phyloP scores from a whole-genome alignment of 2,797 vertebrate genomes.

The Peromyscus eremicus region DNA sequence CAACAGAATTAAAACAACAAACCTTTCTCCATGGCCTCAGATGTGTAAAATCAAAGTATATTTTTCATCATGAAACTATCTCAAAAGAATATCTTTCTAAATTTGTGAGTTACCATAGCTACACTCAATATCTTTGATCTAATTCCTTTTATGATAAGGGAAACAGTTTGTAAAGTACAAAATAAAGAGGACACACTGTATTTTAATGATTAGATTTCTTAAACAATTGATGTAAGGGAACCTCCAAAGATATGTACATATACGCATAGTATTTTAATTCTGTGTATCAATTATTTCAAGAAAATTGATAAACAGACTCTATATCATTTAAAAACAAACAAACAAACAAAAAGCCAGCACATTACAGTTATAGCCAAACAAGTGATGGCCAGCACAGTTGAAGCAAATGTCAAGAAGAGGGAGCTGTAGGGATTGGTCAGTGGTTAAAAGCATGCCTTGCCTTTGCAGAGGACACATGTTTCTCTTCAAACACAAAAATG shows the following conservation, averaged over 20 bases:
- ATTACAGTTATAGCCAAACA: not conserved
- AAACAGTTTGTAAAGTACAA: not conserved
- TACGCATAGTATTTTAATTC: not conserved
- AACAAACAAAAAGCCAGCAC: not conserved
- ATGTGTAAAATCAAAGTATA: not conserved
- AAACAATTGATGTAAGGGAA: not conserved
- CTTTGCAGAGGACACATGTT: not conserved
- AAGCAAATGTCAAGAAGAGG: not conserved
- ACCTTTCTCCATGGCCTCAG: not conserved
- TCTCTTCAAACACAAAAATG: not conserved
- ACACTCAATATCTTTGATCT: not conserved
- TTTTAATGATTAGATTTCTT: not conserved
- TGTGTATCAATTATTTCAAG: not conserved
- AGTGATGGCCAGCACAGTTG: not conserved
- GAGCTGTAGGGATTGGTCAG: not conserved
- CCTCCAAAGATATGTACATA: not conserved
- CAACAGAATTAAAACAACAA: not conserved
- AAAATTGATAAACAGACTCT: not conserved
- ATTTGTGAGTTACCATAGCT: not conserved
- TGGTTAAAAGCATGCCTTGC: not conserved
- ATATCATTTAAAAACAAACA: not conserved
- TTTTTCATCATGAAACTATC: not conserved
- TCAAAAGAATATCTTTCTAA: not conserved
- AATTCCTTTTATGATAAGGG: not conserved
- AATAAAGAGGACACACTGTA: not conserved